phyloP scores from a whole-genome alignment of 1,140 invertebrate genomes.

The Formica selysi region DNA sequence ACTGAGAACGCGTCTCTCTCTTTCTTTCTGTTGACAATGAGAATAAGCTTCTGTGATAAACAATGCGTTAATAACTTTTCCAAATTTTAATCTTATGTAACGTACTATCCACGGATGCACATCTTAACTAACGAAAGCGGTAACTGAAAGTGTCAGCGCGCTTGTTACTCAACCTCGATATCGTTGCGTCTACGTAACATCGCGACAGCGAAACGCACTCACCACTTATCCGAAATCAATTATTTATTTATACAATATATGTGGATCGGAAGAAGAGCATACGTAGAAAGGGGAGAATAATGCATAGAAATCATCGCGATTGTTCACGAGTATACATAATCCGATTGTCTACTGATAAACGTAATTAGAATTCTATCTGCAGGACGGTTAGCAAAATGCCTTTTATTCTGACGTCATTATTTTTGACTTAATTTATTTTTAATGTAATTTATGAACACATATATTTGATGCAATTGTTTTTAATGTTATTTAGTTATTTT shows the following conservation, averaged over 20 bases:
- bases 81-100: conserved; percentile 20
- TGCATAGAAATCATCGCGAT: neutral
- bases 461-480: neutral
- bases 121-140: conserved; percentile 6
- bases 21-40: neutral
- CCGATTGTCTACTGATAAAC: neutral
- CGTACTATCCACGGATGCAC: neutral
- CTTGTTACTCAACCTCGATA: conserved; percentile 32
- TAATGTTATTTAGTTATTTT: neutral
- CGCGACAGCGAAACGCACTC: conserved; percentile 31
- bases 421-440: conserved; percentile 1
- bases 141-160: neutral
- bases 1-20: too few species aligned
- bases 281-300: neutral
- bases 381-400: neutral
- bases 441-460: conserved; percentile 1
- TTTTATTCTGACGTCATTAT: neutral
- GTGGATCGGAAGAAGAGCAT: neutral
- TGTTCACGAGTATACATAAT: neutral
- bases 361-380: neutral
- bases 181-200: neutral
- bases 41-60: conserved; percentile 18
- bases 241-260: conserved; percentile 3
- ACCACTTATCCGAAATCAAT: conserved; percentile 18
- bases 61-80: conserved; percentile 1